Evolutionary conservation across 2,113 vertebrate genomes (phyloP).

Genomic region (Tauraco erythrolophus): DNA sequence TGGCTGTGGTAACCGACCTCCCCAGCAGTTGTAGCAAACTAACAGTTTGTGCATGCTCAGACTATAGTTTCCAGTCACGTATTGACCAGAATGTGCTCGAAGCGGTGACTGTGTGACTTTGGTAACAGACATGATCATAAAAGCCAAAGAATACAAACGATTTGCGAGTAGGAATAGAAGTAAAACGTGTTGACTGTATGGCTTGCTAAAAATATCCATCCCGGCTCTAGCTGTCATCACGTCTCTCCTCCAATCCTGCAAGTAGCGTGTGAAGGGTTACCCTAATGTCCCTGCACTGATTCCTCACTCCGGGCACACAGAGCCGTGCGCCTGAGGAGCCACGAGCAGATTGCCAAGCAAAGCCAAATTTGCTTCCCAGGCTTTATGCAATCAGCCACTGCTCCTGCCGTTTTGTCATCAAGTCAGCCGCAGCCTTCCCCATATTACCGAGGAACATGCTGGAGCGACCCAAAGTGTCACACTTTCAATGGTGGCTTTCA

Average conservation of each 20-base stretch:
- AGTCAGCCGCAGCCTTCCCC: conserved; percentile 19
- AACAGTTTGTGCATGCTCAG: not conserved
- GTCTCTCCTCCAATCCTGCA: conserved; percentile 27
- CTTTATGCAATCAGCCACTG: not conserved
- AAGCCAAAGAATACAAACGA: not conserved
- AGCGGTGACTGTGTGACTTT: conserved; percentile 6
- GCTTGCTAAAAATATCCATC: conserved; percentile 31
- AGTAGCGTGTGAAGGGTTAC: conserved; percentile 13
- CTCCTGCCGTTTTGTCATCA: conserved; percentile 32
- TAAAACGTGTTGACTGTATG: not conserved
- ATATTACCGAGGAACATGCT: not conserved
- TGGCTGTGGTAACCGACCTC: not conserved
- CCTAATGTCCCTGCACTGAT: not conserved
- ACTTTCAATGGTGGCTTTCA: not conserved
- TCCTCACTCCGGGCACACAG: fast-evolving
- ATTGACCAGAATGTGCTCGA: not conserved
- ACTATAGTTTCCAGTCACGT: conserved; percentile 25
- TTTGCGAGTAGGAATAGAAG: conserved; percentile 31
- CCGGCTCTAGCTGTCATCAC: conserved; percentile 7
- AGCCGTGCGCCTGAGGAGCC: not conserved
- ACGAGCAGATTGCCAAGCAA: not conserved
- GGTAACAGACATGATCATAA: not conserved
- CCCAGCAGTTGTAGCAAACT: not conserved
- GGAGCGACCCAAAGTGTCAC: not conserved
- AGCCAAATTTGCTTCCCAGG: not conserved